Percentiles rank a stretch among this genome's conserved stretches.
phyloP scores from a whole-genome alignment of 2,113 vertebrate genomes.

The Coturnix japonica region DNA sequence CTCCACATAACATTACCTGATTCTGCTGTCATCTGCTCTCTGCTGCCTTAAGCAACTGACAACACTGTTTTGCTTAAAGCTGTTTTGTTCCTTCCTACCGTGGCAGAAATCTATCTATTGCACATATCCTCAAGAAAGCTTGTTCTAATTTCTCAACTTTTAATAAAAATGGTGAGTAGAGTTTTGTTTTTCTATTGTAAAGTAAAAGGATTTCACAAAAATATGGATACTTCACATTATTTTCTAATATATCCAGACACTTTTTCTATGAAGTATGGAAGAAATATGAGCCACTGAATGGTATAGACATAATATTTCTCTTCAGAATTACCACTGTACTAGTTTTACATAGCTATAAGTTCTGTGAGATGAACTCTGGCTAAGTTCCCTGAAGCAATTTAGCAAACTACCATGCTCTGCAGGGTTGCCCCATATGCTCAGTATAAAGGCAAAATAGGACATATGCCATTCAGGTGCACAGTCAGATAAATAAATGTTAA shows the following conservation, averaged over 20 bases:
- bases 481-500: not conserved
- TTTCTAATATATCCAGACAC: not conserved
- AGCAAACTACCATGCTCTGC: not conserved
- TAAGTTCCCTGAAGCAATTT: too few species aligned
- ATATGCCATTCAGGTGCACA: not conserved
- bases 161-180: not conserved
- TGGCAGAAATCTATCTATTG: conserved; percentile 5
- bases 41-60: conserved; percentile 38
- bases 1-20: not conserved
- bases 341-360: not conserved
- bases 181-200: not conserved
- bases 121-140: not conserved
- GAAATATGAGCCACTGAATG: not conserved
- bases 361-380: not conserved
- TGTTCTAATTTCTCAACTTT: not conserved
- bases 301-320: not conserved
- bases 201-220: not conserved
- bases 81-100: not conserved
- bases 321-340: not conserved
- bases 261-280: not conserved
- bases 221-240: not conserved
- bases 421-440: not conserved
- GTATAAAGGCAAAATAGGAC: not conserved
- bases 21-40: not conserved
- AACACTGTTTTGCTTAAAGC: conserved; percentile 23